Evolutionary conservation across 2,888 invertebrate genomes (phyloP).

Genomic region (Congeria kusceri): DNA sequence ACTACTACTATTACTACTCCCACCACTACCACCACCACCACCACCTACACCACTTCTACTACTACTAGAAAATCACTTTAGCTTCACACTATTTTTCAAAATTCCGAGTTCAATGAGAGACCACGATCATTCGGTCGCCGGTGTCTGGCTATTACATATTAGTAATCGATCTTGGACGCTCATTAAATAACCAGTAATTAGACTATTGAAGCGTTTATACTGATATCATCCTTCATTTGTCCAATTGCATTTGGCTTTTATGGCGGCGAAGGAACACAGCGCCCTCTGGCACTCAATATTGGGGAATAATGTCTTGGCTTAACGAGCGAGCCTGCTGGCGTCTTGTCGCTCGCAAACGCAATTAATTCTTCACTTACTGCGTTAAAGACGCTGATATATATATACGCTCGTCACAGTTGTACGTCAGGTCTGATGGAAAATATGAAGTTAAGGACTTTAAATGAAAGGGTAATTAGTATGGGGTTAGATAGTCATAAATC

Average conservation of each 20-base stretch:
- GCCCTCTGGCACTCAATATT: neutral
- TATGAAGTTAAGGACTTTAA: too few relatives aligned
- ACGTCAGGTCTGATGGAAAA: too few relatives aligned
- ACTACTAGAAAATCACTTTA: too few relatives aligned
- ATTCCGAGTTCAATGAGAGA: constrained; percentile 12
- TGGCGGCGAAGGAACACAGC: constrained; percentile 43
- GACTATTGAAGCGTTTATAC: constrained; percentile 47
- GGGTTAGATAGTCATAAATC: too few relatives aligned
- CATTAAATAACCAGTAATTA: constrained; percentile 62
- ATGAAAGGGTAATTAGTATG: too few relatives aligned
- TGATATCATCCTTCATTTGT: constrained; percentile 47
- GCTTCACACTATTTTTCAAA: neutral
- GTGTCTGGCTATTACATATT: neutral
- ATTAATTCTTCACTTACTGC: constrained; percentile 1
- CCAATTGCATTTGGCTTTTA: constrained; percentile 50
- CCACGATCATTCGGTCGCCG: constrained; percentile 4
- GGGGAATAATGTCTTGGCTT: constrained; percentile 4
- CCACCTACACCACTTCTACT: neutral
- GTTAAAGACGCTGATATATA: neutral
- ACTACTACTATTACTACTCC: neutral
- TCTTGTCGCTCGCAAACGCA: neutral
- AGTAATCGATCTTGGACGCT: constrained; percentile 40
- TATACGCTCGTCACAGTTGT: too few relatives aligned
- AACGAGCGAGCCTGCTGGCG: neutral
- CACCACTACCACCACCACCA: neutral